Percentiles rank a stretch among this genome's conserved stretches.
Conservation (phyloP, 2,797 vertebrate species). For the Xyrichtys novacula region DNA sequence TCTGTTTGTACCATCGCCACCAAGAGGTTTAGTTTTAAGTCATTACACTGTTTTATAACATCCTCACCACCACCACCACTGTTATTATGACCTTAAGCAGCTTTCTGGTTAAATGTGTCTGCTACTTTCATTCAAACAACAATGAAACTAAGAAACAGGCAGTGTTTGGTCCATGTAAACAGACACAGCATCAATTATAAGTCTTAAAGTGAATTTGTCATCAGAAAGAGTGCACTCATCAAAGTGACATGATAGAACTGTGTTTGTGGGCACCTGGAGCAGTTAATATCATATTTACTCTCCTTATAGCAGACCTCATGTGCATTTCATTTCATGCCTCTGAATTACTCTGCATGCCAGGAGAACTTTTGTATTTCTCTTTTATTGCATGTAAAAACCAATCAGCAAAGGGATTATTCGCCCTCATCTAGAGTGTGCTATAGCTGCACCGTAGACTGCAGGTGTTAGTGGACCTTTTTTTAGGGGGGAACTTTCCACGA, state of each 20-base stretch:
- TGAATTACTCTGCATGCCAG: no score
- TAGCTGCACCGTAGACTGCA: no score
- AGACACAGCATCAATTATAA: not conserved
- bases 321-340: no score
- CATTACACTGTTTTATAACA: constrained; percentile 1
- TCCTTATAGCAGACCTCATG: not conserved
- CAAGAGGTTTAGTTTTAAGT: constrained; percentile 17
- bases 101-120: not conserved
- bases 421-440: no score
- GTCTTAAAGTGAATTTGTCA: not conserved
- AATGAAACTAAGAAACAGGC: not conserved
- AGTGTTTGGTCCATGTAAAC: not conserved
- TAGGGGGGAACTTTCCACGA: no score
- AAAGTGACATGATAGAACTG: not conserved
- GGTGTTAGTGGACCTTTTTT: no score
- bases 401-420: no score
- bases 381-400: no score
- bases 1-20: constrained; percentile 19
- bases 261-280: no score
- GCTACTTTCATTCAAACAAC: not conserved
- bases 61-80: not conserved
- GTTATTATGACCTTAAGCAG: not conserved
- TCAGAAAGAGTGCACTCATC: not conserved
- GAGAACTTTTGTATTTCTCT: no score
- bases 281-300: not conserved